Evolutionary conservation across 92 coral and sea anemone species (phyloP), one percentile per base, ranked within the genome.

Genomic region (Micromussa lordhowensis): DNA sequence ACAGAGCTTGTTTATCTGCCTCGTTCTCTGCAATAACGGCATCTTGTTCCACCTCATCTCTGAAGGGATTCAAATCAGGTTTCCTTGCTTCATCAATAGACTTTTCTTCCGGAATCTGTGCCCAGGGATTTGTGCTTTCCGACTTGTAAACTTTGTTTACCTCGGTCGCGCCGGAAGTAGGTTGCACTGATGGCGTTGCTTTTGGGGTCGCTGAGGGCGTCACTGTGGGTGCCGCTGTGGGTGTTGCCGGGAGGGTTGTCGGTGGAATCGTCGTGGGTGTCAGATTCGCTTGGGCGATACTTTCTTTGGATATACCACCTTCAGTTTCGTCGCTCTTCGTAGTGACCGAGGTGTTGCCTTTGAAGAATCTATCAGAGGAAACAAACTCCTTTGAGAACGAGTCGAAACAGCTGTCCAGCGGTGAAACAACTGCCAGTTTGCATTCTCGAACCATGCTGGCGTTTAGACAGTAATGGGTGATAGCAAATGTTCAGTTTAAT

Each of bases 1-100:
- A 21, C 80, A 87, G 44, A 1, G 85, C 90, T 36, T 66, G 14
- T 51, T 57, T 77, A n/a, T 87, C 90, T 3, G 90, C 90, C 22
- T 70, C 86, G 21, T 80, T 72, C 77, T 87, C 90, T 8, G 85
- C 90, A 10, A 79, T 85, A 16, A 87, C 90, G 12, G 90, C 90
- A n/a, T 87, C 85, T 22, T 87, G 12, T 26, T 87, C 90, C 18
- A 87, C 90, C 58, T 87, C 85, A 38, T 87, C 90, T 71, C 71
- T 86, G 53, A 44, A 86, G 24, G 83, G 53, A 11, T 48, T 77
- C 83, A 86, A 44, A 49, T 77, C 83, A 0, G 89, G 89, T 15
- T 64, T 86, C 63, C 77, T 77, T 12, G 38, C 64, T 5, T 48
- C 34, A 10, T 77, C 89, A 24, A 64, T 40, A 17, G 83, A 63